Conservation (phyloP, 2,797 vertebrate species). For the Characodon lateralis region DNA sequence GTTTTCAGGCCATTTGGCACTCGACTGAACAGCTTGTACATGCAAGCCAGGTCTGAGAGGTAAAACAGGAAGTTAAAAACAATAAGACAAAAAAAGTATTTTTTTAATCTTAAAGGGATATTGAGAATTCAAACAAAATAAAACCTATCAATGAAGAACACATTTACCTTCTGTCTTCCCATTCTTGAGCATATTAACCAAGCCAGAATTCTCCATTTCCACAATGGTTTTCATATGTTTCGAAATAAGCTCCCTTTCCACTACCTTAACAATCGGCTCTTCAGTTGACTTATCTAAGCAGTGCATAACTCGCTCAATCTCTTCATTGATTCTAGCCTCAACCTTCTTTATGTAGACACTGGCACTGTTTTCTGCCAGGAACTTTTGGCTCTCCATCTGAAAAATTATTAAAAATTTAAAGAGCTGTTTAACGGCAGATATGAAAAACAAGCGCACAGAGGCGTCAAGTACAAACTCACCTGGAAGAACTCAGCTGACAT, state of each 20-base stretch:
- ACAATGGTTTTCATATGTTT: constrained; percentile 99
- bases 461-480: constrained; percentile 70
- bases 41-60: constrained; percentile 92
- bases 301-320: constrained; percentile 98
- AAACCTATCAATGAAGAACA: background rate
- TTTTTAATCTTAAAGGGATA: background rate
- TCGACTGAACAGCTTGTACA: constrained; percentile 98
- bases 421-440: background rate
- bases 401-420: constrained; percentile 18
- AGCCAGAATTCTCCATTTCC: constrained; percentile 99
- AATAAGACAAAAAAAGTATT: constrained; percentile 3
- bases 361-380: constrained; percentile 97
- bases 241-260: constrained; percentile 96
- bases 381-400: constrained; percentile 99
- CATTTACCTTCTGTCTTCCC: constrained; percentile 94
- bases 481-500: constrained; percentile 99
- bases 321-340: constrained; percentile 97
- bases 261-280: constrained; percentile 97
- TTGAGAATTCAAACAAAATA: background rate
- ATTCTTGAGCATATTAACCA: constrained; percentile 98
- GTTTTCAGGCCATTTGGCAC: constrained; percentile 98
- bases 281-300: constrained; percentile 97
- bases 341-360: constrained; percentile 99
- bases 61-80: constrained; percentile 15
- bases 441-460: background rate